Percentiles rank a stretch among this genome's conserved stretches.
Evolutionary conservation across 2,797 vertebrate species (phyloP).

Genomic region (Vireo griseus): DNA sequence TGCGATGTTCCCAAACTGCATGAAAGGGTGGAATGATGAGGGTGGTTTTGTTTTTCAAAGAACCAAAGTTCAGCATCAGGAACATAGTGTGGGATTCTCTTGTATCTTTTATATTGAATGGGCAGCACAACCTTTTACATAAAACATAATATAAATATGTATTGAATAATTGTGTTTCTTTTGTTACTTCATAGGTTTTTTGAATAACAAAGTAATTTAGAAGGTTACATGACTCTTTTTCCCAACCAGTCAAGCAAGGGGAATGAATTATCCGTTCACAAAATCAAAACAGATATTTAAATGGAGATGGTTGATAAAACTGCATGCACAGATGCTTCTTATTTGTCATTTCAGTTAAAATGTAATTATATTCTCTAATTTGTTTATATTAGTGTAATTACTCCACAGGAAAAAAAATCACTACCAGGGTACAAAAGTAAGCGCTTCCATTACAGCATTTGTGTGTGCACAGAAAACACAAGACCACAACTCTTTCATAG

Average conservation of each 20-base stretch:
- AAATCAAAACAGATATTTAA: constrained; percentile 55
- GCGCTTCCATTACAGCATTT: not conserved
- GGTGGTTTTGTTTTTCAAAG: not conserved
- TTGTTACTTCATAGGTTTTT: not conserved
- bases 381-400: constrained; percentile 55
- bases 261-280: constrained; percentile 33
- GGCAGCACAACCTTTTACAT: not conserved
- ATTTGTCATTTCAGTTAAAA: constrained; percentile 62
- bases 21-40: not conserved
- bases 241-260: not conserved
- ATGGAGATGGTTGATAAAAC: constrained; percentile 38
- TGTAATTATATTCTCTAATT: constrained; percentile 44
- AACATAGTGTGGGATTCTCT: not conserved
- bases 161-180: not conserved
- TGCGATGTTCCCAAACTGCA: not conserved
- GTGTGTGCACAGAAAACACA: not conserved
- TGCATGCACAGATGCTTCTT: constrained; percentile 31
- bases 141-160: not conserved
- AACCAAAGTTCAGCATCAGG: not conserved
- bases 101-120: not conserved
- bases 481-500: not conserved
- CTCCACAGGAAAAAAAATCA: not conserved
- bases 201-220: constrained; percentile 4
- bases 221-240: constrained; percentile 2
- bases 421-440: not conserved